These are phyloP conservation scores for Antechinus flavipes DNA, from an alignment of 2,113 vertebrate species.

Conservation along the genomic window DNA sequence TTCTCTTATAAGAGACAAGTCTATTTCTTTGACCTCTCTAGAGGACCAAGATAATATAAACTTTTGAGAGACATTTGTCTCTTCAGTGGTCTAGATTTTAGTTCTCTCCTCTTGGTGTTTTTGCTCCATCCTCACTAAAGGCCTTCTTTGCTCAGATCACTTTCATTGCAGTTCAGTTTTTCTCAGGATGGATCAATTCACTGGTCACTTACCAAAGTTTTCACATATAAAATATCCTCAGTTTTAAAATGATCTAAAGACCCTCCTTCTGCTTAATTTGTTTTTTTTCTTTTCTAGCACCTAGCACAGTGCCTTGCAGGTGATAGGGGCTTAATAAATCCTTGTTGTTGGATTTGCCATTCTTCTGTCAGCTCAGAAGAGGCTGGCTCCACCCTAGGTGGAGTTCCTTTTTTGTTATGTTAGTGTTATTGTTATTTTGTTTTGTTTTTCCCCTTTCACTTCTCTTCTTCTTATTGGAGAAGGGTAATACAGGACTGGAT, in stretches of 20 bases:
- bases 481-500: neutral
- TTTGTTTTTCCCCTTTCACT: neutral
- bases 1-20: neutral
- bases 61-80: neutral
- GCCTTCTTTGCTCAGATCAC: neutral
- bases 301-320: too few relatives aligned
- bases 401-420: neutral
- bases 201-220: neutral
- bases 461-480: neutral
- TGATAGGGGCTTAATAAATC: neutral
- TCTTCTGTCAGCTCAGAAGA: neutral
- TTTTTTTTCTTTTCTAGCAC: neutral
- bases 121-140: too few relatives aligned
- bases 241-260: neutral
- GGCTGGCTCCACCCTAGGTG: neutral
- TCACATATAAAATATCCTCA: neutral
- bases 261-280: neutral
- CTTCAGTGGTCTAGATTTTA: neutral
- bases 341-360: neutral
- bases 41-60: neutral
- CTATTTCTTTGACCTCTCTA: too few relatives aligned
- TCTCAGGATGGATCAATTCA: neutral
- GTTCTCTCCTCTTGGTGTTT: neutral
- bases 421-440: too few relatives aligned
- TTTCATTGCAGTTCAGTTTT: too few relatives aligned